These are phyloP conservation scores for Setophaga petechia DNA, from an alignment of 2,113 vertebrate genomes.

Conservation along the genomic window DNA sequence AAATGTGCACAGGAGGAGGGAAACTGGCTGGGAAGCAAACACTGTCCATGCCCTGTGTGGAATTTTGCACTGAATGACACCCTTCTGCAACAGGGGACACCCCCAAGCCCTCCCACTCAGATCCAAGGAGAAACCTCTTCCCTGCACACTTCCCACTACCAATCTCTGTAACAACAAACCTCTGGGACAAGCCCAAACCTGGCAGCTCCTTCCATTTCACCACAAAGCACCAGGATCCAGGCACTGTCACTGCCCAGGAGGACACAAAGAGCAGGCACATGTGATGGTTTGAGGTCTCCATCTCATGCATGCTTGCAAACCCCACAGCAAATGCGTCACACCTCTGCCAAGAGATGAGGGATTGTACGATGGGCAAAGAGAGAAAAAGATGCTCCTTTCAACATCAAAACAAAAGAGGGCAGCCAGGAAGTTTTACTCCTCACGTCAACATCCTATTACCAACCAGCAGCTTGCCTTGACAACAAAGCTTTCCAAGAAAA, in stretches of 20 bases:
- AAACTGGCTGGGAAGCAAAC: neutral
- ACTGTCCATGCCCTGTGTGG: neutral
- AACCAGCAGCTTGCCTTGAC: neutral
- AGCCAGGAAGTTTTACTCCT: neutral
- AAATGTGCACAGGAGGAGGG: neutral
- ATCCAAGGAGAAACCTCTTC: neutral
- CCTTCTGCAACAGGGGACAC: neutral
- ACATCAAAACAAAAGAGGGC: neutral
- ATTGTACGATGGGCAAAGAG: neutral
- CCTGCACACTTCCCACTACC: neutral
- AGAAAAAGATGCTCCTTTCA: neutral
- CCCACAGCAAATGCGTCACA: neutral
- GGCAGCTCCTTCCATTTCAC: neutral
- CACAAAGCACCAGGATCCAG: neutral
- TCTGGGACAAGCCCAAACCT: neutral
- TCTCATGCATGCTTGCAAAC: neutral
- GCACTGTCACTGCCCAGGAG: rapidly evolving
- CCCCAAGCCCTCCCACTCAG: neutral
- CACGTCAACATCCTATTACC: neutral
- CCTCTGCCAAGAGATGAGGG: neutral
- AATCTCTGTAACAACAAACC: rapidly evolving
- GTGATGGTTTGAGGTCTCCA: neutral
- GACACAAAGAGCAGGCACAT: neutral
- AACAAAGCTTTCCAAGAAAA: conserved; percentile 56
- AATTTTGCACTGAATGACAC: neutral